Evolutionary conservation across 2,888 invertebrate species (phyloP).

Genomic region (Euphydryas editha): DNA sequence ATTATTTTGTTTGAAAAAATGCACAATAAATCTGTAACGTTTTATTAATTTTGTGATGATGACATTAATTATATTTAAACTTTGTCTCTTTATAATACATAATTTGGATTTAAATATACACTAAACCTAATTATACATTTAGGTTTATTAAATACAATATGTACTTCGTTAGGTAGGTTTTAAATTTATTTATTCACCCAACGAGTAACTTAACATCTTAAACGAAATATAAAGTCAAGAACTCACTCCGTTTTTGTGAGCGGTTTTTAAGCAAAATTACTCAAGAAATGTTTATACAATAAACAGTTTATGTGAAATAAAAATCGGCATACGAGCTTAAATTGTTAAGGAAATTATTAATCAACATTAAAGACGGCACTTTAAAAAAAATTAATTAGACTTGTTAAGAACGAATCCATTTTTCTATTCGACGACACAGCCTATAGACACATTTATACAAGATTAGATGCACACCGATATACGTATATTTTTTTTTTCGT

Average conservation of each 20-base stretch:
- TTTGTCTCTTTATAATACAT: not conserved
- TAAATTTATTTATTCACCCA: no score
- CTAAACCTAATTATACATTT: no score
- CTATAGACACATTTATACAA: conserved; percentile 31
- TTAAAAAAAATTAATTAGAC: conserved; percentile 18
- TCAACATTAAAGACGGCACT: not conserved
- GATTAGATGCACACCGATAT: conserved; percentile 26
- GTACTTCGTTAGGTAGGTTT: not conserved
- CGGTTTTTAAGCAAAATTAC: not conserved
- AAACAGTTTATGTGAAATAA: not conserved
- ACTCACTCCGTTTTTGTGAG: not conserved
- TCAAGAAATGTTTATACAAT: not conserved
- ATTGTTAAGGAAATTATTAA: not conserved
- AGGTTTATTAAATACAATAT: not conserved
- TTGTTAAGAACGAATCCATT: conserved; percentile 28
- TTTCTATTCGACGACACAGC: conserved; percentile 42
- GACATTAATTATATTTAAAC: not conserved
- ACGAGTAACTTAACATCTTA: conserved; percentile 1
- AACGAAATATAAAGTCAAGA: conserved; percentile 1
- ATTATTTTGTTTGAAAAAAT: not conserved
- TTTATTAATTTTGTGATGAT: conserved; percentile 1
- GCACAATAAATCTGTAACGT: not conserved
- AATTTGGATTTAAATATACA: no score
- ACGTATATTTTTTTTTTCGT: not conserved
- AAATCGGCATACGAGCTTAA: not conserved